These are phyloP conservation scores for Phaethornis superciliosus DNA, from an alignment of 2,113 vertebrate genomes.

Conservation along the genomic window DNA sequence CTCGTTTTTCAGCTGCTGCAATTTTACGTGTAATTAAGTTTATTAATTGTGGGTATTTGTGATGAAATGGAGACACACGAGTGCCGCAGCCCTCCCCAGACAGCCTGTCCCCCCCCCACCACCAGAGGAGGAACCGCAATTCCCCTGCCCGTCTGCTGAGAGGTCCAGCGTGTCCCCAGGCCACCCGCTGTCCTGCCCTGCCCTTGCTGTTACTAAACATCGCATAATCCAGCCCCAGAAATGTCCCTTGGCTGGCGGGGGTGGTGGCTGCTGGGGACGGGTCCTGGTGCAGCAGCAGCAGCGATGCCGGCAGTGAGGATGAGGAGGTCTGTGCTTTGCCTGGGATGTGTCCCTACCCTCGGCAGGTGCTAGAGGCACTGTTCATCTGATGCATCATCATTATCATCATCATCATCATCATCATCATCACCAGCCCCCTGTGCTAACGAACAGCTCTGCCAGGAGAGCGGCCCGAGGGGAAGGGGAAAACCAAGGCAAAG, in stretches of 20 bases:
- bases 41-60: constrained; percentile 73
- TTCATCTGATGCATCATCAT: background rate
- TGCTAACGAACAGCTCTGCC: background rate
- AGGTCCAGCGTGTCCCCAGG: background rate
- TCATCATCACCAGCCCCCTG: no score
- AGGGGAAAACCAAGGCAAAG: rapidly evolving
- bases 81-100: background rate
- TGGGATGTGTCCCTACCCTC: background rate
- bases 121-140: rapidly evolving
- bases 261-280: background rate
- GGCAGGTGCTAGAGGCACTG: background rate
- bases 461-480: background rate
- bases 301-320: rapidly evolving
- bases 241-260: background rate
- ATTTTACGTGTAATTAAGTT: constrained; percentile 77
- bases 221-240: background rate
- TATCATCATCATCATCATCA: no score
- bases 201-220: background rate
- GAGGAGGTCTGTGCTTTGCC: background rate
- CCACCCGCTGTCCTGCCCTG: background rate
- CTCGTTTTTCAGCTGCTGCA: constrained; percentile 58
- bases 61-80: constrained; percentile 70
- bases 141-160: background rate
- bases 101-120: background rate
- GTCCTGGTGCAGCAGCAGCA: background rate